Conservation (phyloP, 2,797 vertebrate species). For the Enteromius thamalakanensis region DNA sequence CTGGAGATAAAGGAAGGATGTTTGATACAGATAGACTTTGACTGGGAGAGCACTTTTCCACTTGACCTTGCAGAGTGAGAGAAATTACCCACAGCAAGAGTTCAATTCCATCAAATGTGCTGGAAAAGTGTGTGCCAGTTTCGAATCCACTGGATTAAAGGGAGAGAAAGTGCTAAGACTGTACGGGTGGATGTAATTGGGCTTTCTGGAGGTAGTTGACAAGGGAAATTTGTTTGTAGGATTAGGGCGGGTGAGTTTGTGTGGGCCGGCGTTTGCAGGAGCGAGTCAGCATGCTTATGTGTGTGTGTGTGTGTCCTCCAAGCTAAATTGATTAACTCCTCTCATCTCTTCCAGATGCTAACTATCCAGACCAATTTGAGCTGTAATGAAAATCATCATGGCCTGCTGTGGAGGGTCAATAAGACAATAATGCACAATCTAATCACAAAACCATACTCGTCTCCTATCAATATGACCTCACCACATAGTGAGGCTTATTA, state of each 20-base stretch:
- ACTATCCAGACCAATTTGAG: slow-evolving; percentile 51
- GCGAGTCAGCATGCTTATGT: not conserved
- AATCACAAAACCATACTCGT: slow-evolving; percentile 46
- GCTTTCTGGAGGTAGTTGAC: slow-evolving; percentile 37
- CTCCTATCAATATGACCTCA: slow-evolving; percentile 38
- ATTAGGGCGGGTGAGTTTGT: not conserved
- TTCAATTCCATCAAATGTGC: slow-evolving; percentile 70
- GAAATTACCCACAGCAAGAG: slow-evolving; percentile 73
- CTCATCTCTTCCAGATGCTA: slow-evolving; percentile 58
- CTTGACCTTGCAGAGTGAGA: slow-evolving; percentile 79
- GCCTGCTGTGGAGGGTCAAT: slow-evolving; percentile 48
- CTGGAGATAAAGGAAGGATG: slow-evolving; percentile 29
- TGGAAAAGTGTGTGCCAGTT: slow-evolving; percentile 26
- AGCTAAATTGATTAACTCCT: slow-evolving; percentile 55
- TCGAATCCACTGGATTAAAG: slow-evolving; percentile 25
- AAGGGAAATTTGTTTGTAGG: slow-evolving; percentile 31
- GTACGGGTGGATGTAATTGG: slow-evolving; percentile 37
- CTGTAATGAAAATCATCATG: slow-evolving; percentile 53
- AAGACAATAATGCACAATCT: slow-evolving; percentile 51
- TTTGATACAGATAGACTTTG: slow-evolving; percentile 78
- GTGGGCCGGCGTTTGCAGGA: not conserved
- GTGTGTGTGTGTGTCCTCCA: not conserved
- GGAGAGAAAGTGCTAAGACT: not conserved
- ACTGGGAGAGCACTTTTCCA: slow-evolving; percentile 67
- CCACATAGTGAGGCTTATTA: slow-evolving; percentile 24